phyloP scores from a whole-genome alignment of 2,888 invertebrate species.

The Xanthorhoe spadicearia region DNA sequence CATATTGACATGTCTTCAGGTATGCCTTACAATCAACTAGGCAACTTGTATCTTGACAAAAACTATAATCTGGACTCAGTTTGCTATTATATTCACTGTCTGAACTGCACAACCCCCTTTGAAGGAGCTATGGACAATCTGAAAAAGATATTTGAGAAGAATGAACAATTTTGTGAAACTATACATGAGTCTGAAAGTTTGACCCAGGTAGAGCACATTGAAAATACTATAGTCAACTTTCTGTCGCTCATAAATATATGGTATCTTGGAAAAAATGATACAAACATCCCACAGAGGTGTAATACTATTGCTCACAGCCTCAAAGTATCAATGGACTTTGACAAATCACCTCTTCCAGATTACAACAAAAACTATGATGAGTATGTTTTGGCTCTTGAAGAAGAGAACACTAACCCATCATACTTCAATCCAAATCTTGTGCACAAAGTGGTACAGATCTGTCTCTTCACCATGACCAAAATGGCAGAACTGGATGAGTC shows the following conservation, averaged over 20 bases:
- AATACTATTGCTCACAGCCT: conserved; percentile 89
- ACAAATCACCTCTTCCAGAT: conserved; percentile 77
- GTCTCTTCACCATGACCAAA: conserved; percentile 92
- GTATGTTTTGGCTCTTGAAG: conserved; percentile 76
- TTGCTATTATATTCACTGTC: conserved; percentile 95
- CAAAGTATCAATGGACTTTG: conserved; percentile 88
- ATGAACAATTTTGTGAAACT: conserved; percentile 85
- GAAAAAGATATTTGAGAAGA: conserved; percentile 89
- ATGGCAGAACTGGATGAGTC: conserved; percentile 89
- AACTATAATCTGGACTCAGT: conserved; percentile 94
- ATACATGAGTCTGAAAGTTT: conserved; percentile 76
- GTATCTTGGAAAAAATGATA: conserved; percentile 86
- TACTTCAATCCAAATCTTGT: conserved; percentile 88
- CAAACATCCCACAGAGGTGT: conserved; percentile 87
- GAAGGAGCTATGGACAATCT: conserved; percentile 96
- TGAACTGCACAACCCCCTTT: conserved; percentile 91
- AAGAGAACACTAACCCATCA: conserved; percentile 81
- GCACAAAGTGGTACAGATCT: conserved; percentile 92
- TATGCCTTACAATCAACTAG: conserved; percentile 97
- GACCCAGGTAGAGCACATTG: conserved; percentile 79
- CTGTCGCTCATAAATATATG: conserved; percentile 86
- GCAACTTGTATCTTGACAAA: conserved; percentile 91
- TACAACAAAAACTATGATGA: conserved; percentile 82
- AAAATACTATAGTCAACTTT: conserved; percentile 78
- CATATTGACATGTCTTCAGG: conserved; percentile 91